Conservation (phyloP, 2,888 invertebrate species). For the Macaria notata region DNA sequence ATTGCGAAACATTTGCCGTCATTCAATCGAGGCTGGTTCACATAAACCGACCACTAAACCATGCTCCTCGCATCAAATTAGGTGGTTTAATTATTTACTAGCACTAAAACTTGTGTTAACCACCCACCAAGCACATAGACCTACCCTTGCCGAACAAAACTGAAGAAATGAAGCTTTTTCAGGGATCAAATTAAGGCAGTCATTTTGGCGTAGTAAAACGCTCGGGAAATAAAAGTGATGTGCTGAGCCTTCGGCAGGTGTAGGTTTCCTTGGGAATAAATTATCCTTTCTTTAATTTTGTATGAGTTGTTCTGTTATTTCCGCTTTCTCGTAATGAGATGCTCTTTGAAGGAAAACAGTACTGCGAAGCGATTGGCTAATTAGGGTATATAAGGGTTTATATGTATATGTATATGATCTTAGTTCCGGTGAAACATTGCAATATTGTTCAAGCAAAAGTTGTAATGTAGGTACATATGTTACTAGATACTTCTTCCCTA, state of each 20-base stretch:
- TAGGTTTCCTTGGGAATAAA: conserved; percentile 60
- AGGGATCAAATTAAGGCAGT: conserved; percentile 64
- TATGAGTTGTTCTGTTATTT: conserved; percentile 34
- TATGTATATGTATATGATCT: no score
- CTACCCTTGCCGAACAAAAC: conserved; percentile 43
- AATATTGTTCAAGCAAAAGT: no score
- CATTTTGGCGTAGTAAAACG: conserved; percentile 65
- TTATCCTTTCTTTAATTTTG: conserved; percentile 50
- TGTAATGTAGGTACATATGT: no score
- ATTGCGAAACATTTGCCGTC: conserved; percentile 49
- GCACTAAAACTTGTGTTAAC: conserved; percentile 72
- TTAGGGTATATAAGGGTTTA: no score
- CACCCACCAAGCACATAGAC: conserved; percentile 55
- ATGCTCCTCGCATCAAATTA: conserved; percentile 77
- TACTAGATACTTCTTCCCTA: no score
- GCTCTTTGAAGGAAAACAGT: conserved; percentile 14
- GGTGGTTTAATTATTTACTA: conserved; percentile 78
- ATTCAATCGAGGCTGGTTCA: conserved; percentile 60
- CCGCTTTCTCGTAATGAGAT: conserved; percentile 11
- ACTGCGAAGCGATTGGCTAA: no score
- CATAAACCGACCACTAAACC: conserved; percentile 64
- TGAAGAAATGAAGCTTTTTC: conserved; percentile 45
- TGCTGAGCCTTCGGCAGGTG: conserved; percentile 62
- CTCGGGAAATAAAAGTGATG: conserved; percentile 71
- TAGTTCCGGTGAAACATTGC: no score